Percentiles rank a stretch among this genome's conserved stretches.
Evolutionary conservation across 2,888 invertebrate species (phyloP).

Genomic region (Brachylomia viminalis): DNA sequence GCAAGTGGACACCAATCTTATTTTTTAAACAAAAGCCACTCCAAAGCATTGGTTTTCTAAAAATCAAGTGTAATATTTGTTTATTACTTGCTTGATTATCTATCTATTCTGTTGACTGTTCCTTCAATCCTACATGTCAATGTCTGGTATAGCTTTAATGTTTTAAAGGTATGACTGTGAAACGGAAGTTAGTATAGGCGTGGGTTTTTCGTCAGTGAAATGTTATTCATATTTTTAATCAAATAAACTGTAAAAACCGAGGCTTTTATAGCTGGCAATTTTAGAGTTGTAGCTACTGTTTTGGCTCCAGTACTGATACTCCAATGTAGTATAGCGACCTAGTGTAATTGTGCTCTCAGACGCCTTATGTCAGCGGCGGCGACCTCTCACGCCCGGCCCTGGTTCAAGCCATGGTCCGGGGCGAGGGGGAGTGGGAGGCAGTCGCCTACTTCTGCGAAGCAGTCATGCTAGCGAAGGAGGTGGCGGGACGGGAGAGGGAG

Average conservation of each 20-base stretch:
- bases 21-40: not conserved
- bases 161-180: conserved; percentile 12
- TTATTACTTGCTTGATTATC: not conserved
- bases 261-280: too few species aligned
- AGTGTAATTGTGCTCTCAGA: not conserved
- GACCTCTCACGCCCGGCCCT: too few species aligned
- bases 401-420: too few species aligned
- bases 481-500: too few species aligned
- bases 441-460: too few species aligned
- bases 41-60: not conserved
- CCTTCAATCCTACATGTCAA: not conserved
- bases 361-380: too few species aligned
- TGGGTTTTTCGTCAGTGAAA: conserved; percentile 17
- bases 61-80: not conserved
- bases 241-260: conserved; percentile 6
- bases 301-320: not conserved
- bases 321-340: not conserved
- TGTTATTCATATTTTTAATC: conserved; percentile 25
- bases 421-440: too few species aligned
- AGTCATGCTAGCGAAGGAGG: too few species aligned
- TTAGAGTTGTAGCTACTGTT: not conserved
- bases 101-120: conserved; percentile 5
- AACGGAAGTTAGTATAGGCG: conserved; percentile 2
- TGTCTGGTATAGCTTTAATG: conserved; percentile 1
- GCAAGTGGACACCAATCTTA: not conserved